A percentile compares a stretch with the other conserved stretches of the same genome.
Evolutionary conservation across 2,113 vertebrate species (phyloP).

Genomic region (Brachyhypopomus occidentalis): DNA sequence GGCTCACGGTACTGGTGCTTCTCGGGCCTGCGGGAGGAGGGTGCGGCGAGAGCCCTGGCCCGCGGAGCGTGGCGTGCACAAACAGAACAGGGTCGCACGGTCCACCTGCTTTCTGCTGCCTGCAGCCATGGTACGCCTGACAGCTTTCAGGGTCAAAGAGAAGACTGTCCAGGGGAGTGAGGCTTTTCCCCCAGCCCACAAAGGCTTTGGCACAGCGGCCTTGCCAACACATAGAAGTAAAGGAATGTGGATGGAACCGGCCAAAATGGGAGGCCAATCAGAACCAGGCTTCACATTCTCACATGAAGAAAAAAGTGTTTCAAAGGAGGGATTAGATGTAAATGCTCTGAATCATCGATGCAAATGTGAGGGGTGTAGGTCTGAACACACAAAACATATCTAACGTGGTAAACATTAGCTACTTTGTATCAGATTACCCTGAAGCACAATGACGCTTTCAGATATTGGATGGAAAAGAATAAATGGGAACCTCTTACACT

Average conservation of each 20-base stretch:
- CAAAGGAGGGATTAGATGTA: too few relatives aligned
- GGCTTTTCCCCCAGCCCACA: conserved; percentile 45
- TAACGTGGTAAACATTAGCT: too few relatives aligned
- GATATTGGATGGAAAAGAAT: too few relatives aligned
- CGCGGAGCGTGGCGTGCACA: conserved; percentile 65
- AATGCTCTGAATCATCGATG: too few relatives aligned
- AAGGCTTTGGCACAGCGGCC: not conserved
- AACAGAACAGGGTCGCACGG: conserved; percentile 61
- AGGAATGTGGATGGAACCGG: not conserved
- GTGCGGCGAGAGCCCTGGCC: conserved; percentile 47
- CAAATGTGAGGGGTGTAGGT: too few relatives aligned
- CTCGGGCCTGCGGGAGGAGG: conserved; percentile 20
- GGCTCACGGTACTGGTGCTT: conserved; percentile 55
- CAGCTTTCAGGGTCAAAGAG: conserved; percentile 29
- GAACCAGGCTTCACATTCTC: not conserved
- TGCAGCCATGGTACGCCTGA: conserved; percentile 50
- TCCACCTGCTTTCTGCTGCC: conserved; percentile 50
- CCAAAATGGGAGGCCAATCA: not conserved
- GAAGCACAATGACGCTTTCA: too few relatives aligned
- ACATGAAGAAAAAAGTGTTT: not conserved
- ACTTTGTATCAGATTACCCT: too few relatives aligned
- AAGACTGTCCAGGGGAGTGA: conserved; percentile 40
- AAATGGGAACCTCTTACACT: too few relatives aligned
- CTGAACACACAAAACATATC: too few relatives aligned
- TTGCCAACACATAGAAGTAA: not conserved